phyloP scores from a whole-genome alignment of 2,113 vertebrate species.

The Spea bombifrons region DNA sequence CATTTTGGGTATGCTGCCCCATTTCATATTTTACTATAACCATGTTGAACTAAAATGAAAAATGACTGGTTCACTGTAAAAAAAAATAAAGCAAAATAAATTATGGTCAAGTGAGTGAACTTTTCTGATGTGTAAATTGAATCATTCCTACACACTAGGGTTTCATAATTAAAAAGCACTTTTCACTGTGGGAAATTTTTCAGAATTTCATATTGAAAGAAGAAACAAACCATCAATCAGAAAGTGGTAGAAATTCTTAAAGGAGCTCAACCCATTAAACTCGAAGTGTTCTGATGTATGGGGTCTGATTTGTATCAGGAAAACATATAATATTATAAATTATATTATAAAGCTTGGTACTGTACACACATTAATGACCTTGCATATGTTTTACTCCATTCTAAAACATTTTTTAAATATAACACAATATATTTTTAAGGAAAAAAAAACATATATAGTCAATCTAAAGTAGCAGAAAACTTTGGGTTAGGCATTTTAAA shows the following conservation, averaged over 20 bases:
- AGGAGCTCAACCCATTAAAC: slow-evolving; percentile 56
- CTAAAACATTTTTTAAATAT: slow-evolving; percentile 57
- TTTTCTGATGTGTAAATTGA: slow-evolving; percentile 62
- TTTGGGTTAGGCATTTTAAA: neutral
- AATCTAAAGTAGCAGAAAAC: neutral
- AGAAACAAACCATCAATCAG: slow-evolving; percentile 59
- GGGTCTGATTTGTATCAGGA: slow-evolving; percentile 55
- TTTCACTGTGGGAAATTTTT: slow-evolving; percentile 57
- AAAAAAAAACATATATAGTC: neutral
- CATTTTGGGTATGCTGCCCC: neutral
- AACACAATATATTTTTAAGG: slow-evolving; percentile 52
- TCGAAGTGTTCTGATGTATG: slow-evolving; percentile 50
- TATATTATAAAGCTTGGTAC: slow-evolving; percentile 50
- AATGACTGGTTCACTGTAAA: slow-evolving; percentile 2
- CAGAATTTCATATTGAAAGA: slow-evolving; percentile 61
- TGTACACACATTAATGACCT: slow-evolving; percentile 54
- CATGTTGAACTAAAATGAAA: slow-evolving; percentile 22
- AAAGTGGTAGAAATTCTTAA: slow-evolving; percentile 56
- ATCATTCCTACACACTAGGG: slow-evolving; percentile 54
- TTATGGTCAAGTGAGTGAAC: slow-evolving; percentile 53
- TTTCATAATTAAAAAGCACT: slow-evolving; percentile 64
- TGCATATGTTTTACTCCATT: slow-evolving; percentile 48
- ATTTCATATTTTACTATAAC: slow-evolving; percentile 5
- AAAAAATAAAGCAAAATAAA: slow-evolving; percentile 56
- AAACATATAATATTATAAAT: slow-evolving; percentile 41